Conservation (phyloP, 1,140 invertebrate genomes). For the Grapholita molesta region DNA sequence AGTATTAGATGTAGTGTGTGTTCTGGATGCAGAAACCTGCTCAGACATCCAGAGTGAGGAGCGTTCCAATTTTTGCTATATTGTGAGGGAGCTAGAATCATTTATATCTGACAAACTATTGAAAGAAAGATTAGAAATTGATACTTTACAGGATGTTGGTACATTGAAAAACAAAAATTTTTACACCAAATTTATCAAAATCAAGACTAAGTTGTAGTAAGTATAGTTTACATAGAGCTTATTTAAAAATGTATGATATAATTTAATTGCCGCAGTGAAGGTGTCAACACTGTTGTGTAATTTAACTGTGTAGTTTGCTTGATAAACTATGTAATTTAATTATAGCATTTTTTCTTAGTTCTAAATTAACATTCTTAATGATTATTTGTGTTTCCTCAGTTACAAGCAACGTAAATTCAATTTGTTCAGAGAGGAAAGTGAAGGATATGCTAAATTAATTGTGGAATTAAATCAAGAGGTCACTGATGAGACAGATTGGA, state of each 20-base stretch:
- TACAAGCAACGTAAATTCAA: constrained; percentile 99
- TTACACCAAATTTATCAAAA: constrained; percentile 98
- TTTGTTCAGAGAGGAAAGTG: constrained; percentile 98
- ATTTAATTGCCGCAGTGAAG: too few relatives aligned
- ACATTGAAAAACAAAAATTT: constrained; percentile 95
- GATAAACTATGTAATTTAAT: too few relatives aligned
- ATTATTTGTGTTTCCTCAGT: constrained; percentile 80
- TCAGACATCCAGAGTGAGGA: constrained; percentile 82
- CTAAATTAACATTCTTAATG: constrained; percentile 16
- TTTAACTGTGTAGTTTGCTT: too few relatives aligned
- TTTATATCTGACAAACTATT: constrained; percentile 91
- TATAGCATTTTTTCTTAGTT: too few relatives aligned
- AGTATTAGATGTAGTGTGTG: constrained; percentile 87
- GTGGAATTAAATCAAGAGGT: constrained; percentile 96
- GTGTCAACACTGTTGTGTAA: too few relatives aligned
- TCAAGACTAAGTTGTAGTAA: constrained; percentile 98
- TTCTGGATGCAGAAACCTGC: constrained; percentile 88
- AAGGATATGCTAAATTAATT: constrained; percentile 98
- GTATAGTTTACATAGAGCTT: too few relatives aligned
- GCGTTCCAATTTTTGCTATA: constrained; percentile 85
- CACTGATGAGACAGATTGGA: constrained; percentile 80
- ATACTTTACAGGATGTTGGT: constrained; percentile 94
- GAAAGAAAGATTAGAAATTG: constrained; percentile 95
- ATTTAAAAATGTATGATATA: too few relatives aligned
- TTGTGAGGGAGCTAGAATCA: constrained; percentile 89